These are phyloP conservation scores for Tupaia chinensis DNA, from an alignment of 2,113 vertebrate species.

Conservation along the genomic window DNA sequence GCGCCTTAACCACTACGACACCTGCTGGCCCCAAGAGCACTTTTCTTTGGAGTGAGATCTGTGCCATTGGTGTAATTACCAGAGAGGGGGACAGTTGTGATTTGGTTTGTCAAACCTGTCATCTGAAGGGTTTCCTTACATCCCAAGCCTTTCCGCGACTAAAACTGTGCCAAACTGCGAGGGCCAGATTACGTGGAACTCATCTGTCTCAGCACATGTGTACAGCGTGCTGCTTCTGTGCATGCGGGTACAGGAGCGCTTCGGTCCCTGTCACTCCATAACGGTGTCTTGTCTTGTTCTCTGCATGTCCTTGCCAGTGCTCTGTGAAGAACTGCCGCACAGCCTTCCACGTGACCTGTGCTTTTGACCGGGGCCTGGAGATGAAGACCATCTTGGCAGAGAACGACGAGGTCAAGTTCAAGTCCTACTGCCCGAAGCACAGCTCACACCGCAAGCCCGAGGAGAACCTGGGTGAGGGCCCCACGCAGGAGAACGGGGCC, in stretches of 20 bases:
- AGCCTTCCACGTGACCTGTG: slow-evolving; percentile 98
- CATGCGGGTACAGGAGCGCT: rapidly evolving
- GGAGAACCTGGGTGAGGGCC: slow-evolving; percentile 78
- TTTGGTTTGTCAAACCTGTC: neutral
- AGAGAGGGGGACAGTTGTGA: neutral
- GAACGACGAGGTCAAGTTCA: slow-evolving; percentile 98
- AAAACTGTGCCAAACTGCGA: rapidly evolving
- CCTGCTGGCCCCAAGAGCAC: no score
- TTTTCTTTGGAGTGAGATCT: no score
- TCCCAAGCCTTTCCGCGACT: no score
- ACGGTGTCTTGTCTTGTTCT: neutral
- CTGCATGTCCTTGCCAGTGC: slow-evolving; percentile 87
- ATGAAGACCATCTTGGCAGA: slow-evolving; percentile 98
- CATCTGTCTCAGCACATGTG: rapidly evolving
- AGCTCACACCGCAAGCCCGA: slow-evolving; percentile 86
- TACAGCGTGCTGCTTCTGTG: rapidly evolving
- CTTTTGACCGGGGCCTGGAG: slow-evolving; percentile 93
- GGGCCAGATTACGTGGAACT: neutral
- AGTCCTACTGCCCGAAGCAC: slow-evolving; percentile 97
- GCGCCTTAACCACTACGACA: no score
- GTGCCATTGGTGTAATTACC: no score
- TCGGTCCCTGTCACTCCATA: rapidly evolving
- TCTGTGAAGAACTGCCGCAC: slow-evolving; percentile 97
- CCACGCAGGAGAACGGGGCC: slow-evolving; percentile 78
- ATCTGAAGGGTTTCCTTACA: neutral